Percentiles rank a stretch among this genome's conserved stretches.
phyloP scores from a whole-genome alignment of 1,140 invertebrate species.

The Lordiphosa clarofinis region DNA sequence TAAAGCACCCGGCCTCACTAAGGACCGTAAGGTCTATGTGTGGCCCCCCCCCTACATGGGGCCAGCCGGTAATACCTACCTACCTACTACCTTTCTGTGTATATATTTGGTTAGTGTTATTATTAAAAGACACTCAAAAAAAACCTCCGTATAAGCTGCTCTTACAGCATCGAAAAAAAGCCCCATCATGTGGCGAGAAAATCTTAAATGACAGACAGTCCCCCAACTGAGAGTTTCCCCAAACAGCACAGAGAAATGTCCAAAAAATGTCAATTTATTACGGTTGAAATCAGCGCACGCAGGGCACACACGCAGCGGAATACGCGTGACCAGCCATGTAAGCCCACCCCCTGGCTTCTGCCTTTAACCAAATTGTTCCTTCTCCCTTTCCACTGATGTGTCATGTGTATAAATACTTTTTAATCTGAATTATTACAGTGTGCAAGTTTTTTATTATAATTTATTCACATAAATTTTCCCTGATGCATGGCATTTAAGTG shows the following conservation, averaged over 20 bases:
- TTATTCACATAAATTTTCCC: conserved; percentile 69
- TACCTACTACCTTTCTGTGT: too few relatives aligned
- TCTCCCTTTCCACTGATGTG: conserved; percentile 16
- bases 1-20: too few relatives aligned
- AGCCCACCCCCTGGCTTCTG: conserved; percentile 13
- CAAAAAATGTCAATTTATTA: conserved; percentile 70
- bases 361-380: not conserved
- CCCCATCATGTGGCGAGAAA: conserved; percentile 7
- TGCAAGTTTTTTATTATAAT: conserved; percentile 62
- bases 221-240: conserved; percentile 15
- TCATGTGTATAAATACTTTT: conserved; percentile 66
- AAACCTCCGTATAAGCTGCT: conserved; percentile 10
- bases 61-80: too few relatives aligned
- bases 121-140: too few relatives aligned
- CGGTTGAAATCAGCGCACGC: conserved; percentile 52
- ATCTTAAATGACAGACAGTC: conserved; percentile 52
- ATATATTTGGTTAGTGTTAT: too few relatives aligned
- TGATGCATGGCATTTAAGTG: conserved; percentile 71
- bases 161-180: conserved; percentile 11
- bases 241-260: conserved; percentile 30
- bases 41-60: too few relatives aligned
- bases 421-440: conserved; percentile 67
- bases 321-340: conserved; percentile 45
- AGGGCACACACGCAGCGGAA: conserved; percentile 24
- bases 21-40: too few relatives aligned